These are phyloP conservation scores for Apeltes quadracus DNA, from an alignment of 2,113 vertebrate species.

Conservation along the genomic window DNA sequence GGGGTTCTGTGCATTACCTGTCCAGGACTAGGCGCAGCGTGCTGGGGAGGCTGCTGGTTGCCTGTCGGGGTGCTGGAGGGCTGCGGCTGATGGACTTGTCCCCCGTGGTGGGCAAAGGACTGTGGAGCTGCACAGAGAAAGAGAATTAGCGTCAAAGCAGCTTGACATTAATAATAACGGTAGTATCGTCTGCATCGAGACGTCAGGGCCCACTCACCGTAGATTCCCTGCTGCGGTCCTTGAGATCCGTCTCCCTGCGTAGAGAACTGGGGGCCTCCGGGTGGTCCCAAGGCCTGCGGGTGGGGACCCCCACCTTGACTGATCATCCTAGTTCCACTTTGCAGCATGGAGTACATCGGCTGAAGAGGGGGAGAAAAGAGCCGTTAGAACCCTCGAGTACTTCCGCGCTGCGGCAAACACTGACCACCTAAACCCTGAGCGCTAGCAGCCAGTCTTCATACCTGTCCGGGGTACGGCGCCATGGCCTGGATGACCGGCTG, in stretches of 20 bases:
- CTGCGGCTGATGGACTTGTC: conserved; percentile 89
- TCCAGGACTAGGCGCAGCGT: conserved; percentile 90
- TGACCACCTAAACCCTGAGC: background rate
- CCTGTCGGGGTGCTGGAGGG: conserved; percentile 92
- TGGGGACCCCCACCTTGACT: conserved; percentile 86
- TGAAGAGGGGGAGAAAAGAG: conserved; percentile 59
- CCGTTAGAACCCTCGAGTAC: no score
- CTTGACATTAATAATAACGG: background rate
- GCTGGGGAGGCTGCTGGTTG: conserved; percentile 89
- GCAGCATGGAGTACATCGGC: conserved; percentile 87
- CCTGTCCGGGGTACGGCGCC: conserved; percentile 89
- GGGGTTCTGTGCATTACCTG: conserved; percentile 79
- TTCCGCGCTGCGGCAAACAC: background rate
- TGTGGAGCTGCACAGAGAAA: conserved; percentile 81
- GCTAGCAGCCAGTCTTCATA: conserved; percentile 33
- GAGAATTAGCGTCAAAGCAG: background rate
- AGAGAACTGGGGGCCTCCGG: conserved; percentile 87
- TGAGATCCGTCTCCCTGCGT: conserved; percentile 87
- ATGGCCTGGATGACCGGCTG: conserved; percentile 91
- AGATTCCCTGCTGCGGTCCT: conserved; percentile 86
- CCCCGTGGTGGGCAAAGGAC: conserved; percentile 89
- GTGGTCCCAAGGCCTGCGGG: conserved; percentile 87
- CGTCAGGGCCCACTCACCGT: conserved; percentile 78
- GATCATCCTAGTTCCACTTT: conserved; percentile 87
- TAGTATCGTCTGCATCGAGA: background rate